Evolutionary conservation across 2,888 invertebrate genomes (phyloP), one percentile per base, ranked within the genome.

Genomic region (Prenolepis imparis): DNA sequence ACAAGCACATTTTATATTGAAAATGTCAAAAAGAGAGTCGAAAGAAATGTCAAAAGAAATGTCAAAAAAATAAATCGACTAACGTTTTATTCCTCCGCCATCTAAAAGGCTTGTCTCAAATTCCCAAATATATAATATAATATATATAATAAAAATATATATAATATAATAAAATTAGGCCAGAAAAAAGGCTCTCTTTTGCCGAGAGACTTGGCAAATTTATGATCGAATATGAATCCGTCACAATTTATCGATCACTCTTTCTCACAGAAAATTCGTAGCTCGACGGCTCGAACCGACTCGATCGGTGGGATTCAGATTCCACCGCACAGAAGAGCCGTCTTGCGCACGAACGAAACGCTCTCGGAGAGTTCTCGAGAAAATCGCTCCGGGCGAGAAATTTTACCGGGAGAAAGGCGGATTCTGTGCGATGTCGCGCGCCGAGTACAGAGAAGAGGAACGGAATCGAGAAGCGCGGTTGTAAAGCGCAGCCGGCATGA

Each of bases 361-460:
- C 75, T 85, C 78, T 85, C 78, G 15, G 81, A 84, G 73, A 87
- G 82, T 83, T 82, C 66, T 63, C 80, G 88, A 84, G 90, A 90
- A 88, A 87, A 89, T 88, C 67, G 88, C 89, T 81, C 84, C 77
- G 68, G 86, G 90, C 88, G 90, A 91, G 90, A 91, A 91, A 91
- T 91, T 91, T 85, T 87, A 84, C 28, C 84, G 87, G 83, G 91
- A 90, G 91, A 91, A 91, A 91, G 90, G 91, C 90, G 85, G 86
- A 86, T 84, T 66, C 59, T 59, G 61, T 32, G 66, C 67, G 66
- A 66, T 41, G 80, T 28, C 36, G 48, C 67, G 68, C 57, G 57
- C 68, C 32, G 28, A 28, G 68, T 77, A 77, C 68, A 44, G 78
- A 59, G 11, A n/a, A 36, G 78, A 59, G 11, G 28, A 78, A 52